These are phyloP conservation scores for Mechanitis messenoides DNA, from an alignment of 2,888 invertebrate genomes.

Conservation along the genomic window DNA sequence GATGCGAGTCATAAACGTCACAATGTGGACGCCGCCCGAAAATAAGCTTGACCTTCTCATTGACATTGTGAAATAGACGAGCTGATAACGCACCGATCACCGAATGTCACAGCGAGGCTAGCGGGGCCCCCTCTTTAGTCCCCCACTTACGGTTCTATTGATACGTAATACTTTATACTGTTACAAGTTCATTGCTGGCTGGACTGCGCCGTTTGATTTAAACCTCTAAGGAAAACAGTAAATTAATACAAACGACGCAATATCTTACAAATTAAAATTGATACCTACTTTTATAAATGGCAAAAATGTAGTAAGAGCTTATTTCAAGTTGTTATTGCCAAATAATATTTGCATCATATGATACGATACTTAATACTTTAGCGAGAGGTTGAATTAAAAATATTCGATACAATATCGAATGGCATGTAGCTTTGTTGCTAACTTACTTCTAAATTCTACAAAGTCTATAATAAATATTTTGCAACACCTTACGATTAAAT, in stretches of 20 bases:
- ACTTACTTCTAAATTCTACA: constrained; percentile 8
- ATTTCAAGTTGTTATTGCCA: constrained; percentile 5
- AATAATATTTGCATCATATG: constrained; percentile 3
- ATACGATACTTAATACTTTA: neutral
- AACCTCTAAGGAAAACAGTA: constrained; percentile 14
- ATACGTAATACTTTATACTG: constrained; percentile 40
- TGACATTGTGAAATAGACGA: constrained; percentile 76
- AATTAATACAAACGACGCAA: constrained; percentile 8
- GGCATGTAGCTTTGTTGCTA: neutral
- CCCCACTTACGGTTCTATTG: constrained; percentile 46
- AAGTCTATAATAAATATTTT: constrained; percentile 46
- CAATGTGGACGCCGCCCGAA: constrained; percentile 59
- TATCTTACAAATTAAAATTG: neutral
- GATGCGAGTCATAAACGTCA: constrained; percentile 32
- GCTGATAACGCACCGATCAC: constrained; percentile 71
- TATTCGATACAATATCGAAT: neutral
- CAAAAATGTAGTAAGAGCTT: constrained; percentile 2
- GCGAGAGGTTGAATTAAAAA: neutral
- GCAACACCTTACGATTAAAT: constrained; percentile 57
- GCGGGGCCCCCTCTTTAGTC: constrained; percentile 54
- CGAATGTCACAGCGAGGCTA: constrained; percentile 74
- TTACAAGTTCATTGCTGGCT: constrained; percentile 51
- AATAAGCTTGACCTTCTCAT: constrained; percentile 75
- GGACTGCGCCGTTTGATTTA: constrained; percentile 14
- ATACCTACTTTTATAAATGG: neutral